Evolutionary conservation across 2,888 invertebrate genomes (phyloP).

Genomic region (Coelopa pilipes): DNA sequence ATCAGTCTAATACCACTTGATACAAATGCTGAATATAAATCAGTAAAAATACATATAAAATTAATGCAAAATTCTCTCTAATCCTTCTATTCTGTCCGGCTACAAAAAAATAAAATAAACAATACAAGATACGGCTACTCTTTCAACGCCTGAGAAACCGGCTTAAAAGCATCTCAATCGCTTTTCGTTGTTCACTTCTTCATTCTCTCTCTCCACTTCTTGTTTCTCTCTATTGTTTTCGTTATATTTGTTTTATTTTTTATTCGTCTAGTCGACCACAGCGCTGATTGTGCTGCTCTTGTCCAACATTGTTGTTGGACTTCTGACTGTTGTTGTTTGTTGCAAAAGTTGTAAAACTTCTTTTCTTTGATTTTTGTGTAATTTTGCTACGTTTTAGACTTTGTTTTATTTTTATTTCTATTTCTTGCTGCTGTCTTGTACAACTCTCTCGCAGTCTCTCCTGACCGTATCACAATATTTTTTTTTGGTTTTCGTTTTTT

Average conservation of each 20-base stretch:
- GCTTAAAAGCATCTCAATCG: too few relatives aligned
- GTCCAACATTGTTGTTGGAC: too few relatives aligned
- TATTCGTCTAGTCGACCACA: slow-evolving; percentile 5
- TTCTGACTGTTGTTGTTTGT: neutral
- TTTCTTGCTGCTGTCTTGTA: neutral
- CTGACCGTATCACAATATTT: neutral
- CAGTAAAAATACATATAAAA: too few relatives aligned
- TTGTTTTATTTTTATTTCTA: neutral
- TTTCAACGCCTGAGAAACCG: too few relatives aligned
- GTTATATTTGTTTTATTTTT: neutral
- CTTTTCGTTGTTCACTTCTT: too few relatives aligned
- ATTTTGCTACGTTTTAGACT: neutral
- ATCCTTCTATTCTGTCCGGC: too few relatives aligned
- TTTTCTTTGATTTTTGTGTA: slow-evolving; percentile 11
- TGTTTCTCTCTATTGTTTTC: neutral
- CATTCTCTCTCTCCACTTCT: too few relatives aligned
- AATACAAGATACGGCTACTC: too few relatives aligned
- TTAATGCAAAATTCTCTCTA: too few relatives aligned
- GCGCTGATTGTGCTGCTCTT: neutral
- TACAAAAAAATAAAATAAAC: too few relatives aligned
- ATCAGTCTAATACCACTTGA: too few relatives aligned
- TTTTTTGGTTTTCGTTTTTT: neutral
- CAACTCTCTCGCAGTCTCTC: neutral
- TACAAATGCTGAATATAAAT: too few relatives aligned
- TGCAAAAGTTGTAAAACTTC: slow-evolving; percentile 29